These are phyloP conservation scores for Rhyacichthys aspro DNA, from an alignment of 2,797 vertebrate species.

Conservation along the genomic window DNA sequence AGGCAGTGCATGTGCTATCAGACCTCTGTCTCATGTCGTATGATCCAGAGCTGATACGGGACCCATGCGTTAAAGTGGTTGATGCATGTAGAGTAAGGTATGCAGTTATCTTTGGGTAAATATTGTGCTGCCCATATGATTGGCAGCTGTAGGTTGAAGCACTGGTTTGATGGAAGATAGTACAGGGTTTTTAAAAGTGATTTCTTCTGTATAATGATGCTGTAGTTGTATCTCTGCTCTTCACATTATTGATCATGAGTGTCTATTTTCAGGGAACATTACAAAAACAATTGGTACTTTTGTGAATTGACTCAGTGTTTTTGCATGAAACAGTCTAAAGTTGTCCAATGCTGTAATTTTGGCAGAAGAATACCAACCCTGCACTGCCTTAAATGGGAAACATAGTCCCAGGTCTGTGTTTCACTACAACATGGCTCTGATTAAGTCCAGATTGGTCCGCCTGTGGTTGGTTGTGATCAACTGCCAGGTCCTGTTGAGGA, in stretches of 20 bases:
- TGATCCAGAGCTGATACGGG: slow-evolving; percentile 60
- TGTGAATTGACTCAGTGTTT: slow-evolving; percentile 63
- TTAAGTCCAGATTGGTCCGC: slow-evolving; percentile 81
- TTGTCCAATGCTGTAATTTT: slow-evolving; percentile 69
- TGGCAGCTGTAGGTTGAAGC: slow-evolving; percentile 13
- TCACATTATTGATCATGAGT: slow-evolving; percentile 7
- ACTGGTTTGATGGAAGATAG: slow-evolving; percentile 28
- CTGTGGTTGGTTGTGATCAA: slow-evolving; percentile 66
- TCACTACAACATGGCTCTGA: slow-evolving; percentile 78
- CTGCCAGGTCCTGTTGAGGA: slow-evolving; percentile 69
- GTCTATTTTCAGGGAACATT: slow-evolving; percentile 22
- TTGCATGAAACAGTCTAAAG: slow-evolving; percentile 63
- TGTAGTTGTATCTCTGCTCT: slow-evolving; percentile 8
- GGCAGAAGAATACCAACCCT: slow-evolving; percentile 64
- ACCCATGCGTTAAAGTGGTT: slow-evolving; percentile 54
- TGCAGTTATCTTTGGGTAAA: slow-evolving; percentile 64
- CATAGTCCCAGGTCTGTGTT: slow-evolving; percentile 73
- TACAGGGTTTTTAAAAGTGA: not conserved
- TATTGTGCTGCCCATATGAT: slow-evolving; percentile 42
- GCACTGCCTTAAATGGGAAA: slow-evolving; percentile 85
- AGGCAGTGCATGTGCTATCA: slow-evolving; percentile 41
- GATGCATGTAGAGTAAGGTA: slow-evolving; percentile 41
- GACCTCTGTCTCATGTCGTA: slow-evolving; percentile 65
- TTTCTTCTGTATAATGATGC: not conserved
- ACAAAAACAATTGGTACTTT: slow-evolving; percentile 37